Evolutionary conservation across 2,113 vertebrate species (phyloP).

Genomic region (Austrofundulus limnaeus): DNA sequence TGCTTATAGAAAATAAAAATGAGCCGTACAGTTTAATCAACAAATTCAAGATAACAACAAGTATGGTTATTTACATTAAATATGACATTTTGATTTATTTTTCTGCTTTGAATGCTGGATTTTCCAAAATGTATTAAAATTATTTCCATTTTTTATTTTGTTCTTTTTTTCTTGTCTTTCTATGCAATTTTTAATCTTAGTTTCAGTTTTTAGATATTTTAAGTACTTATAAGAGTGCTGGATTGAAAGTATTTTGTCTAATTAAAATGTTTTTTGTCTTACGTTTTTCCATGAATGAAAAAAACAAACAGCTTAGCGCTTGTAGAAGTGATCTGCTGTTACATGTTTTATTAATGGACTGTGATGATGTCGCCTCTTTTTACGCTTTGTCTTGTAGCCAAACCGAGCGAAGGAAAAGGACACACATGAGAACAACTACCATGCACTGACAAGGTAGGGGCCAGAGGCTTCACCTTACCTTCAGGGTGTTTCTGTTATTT

Average conservation of each 20-base stretch:
- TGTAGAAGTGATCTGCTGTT: conserved; percentile 49
- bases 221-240: not conserved
- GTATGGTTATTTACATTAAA: not conserved
- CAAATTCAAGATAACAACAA: not conserved
- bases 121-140: not conserved
- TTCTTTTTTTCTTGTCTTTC: not conserved
- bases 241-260: conserved; percentile 15
- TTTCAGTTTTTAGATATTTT: not conserved
- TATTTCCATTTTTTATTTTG: not conserved
- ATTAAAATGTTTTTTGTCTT: conserved; percentile 11
- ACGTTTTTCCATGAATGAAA: conserved; percentile 27
- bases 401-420: conserved; percentile 39
- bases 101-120: not conserved
- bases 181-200: not conserved
- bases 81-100: not conserved
- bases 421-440: conserved; percentile 50
- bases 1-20: not conserved
- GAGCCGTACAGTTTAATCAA: not conserved
- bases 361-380: conserved; percentile 47
- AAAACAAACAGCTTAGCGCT: conserved; percentile 22
- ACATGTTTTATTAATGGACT: conserved; percentile 53
- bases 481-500: conserved; percentile 7
- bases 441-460: conserved; percentile 69
- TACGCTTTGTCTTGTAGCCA: conserved; percentile 41
- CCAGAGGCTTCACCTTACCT: conserved; percentile 16